Evolutionary conservation across 2,113 vertebrate genomes (phyloP).

Genomic region (Oreotrochilus melanogaster): DNA sequence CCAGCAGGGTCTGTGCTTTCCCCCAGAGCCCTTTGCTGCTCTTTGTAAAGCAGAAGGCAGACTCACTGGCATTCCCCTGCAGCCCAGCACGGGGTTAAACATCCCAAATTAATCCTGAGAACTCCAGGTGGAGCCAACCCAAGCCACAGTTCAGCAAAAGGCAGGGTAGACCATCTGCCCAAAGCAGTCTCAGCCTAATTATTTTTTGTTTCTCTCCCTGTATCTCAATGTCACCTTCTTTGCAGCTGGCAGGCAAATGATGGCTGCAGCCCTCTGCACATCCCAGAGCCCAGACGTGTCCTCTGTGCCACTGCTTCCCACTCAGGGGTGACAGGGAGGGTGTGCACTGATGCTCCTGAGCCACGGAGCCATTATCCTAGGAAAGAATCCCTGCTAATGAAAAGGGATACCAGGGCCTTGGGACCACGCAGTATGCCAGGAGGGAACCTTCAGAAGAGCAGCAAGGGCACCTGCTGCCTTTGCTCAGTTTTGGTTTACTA

Average conservation of each 20-base stretch:
- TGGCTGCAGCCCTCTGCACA: not conserved
- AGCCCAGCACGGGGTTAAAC: not conserved
- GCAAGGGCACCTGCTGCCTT: not conserved
- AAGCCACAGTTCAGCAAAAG: not conserved
- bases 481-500: not conserved
- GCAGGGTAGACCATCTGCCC: not conserved
- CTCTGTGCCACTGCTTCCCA: not conserved
- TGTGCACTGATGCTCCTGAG: not conserved
- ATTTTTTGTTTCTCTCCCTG: not conserved
- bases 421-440: not conserved
- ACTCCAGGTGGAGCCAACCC: accelerated
- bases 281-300: not conserved
- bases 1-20: not conserved
- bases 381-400: not conserved
- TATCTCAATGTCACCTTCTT: constrained; percentile 66
- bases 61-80: accelerated
- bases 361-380: not conserved
- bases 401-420: not conserved
- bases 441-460: not conserved
- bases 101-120: not conserved
- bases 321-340: not conserved
- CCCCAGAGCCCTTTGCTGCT: accelerated
- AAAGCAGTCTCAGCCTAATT: constrained; percentile 48
- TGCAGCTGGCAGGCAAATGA: not conserved
- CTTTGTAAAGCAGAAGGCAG: not conserved